Base-by-base conservation (phyloP, 1,140 invertebrate genomes). In the Chlorops oryzae region DNA sequence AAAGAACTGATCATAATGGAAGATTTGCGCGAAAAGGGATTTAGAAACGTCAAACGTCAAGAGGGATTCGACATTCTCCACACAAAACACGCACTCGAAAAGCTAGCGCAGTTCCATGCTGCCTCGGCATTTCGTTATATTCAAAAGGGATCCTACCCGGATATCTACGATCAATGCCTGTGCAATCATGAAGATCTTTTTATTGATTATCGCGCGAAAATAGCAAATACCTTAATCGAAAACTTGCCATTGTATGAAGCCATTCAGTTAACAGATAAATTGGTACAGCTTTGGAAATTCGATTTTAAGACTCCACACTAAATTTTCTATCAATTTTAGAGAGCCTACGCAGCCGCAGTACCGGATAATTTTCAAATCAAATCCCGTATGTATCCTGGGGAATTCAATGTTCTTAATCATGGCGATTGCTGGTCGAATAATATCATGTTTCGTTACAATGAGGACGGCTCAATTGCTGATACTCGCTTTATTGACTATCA, bases 321-420 rank as follows among this genome's bases (percentile, higher is more conserved):
- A 27, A 17, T 49, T 15, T 24, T 10, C 2, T 3, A 9, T n/a
- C 5, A 28, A 18, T 17, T 35, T 18, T 15, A 67, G 64, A 55
- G 52, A 50, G 15, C 54, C 2, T 65, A 50, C 13, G 51, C 54
- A n/a, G 47, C 37, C 1, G 18, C 45, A 3, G 44, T 53, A 3
- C 34, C 52, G 0, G 64, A 67, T 43, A 61, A 60, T 60, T 66
- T 56, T 43, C 62, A 55, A 38, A 42, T 56, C 0, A 22, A 41
- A 46, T 58, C 57, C 2, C 52, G 40, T 2, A 41, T 50, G 2
- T 52, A 75, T 10, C 54, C 71, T 1, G 70, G 77, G 10, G 75
- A 78, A 28, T 81, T 82, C 37, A 73, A 75, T 48, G 80, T 82
- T 3, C 63, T 85, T 3, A 80, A 78, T 55, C 83, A 84, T 39